phyloP scores from a whole-genome alignment of 92 coral and sea anemone species.

The Palythoa grandis region DNA sequence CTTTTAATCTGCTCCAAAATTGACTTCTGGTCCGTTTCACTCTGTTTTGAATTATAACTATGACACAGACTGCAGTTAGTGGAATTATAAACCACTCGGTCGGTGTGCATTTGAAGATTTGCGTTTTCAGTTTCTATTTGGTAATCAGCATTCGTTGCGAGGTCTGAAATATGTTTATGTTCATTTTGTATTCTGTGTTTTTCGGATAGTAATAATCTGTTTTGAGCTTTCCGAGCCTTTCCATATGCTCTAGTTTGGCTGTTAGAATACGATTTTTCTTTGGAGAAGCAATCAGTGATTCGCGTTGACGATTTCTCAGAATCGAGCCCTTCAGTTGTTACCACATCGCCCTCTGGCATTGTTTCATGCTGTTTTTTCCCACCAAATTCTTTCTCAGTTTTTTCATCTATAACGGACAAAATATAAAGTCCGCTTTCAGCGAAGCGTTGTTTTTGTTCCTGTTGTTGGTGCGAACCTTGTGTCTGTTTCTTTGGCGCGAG shows the following conservation, averaged over 20 bases:
- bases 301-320: no score
- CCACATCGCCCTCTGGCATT: neutral
- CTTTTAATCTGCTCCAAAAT: no score
- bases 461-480: neutral
- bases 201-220: neutral
- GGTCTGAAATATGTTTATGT: neutral
- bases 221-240: neutral
- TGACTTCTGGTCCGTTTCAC: neutral
- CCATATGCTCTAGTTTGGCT: neutral
- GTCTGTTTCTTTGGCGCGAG: neutral
- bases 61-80: neutral
- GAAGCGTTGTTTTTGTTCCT: neutral
- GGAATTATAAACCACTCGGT: neutral
- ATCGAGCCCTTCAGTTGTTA: neutral
- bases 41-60: neutral
- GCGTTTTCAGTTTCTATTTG: neutral
- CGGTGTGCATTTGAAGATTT: neutral
- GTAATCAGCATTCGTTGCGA: slow-evolving; percentile 8
- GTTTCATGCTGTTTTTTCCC: neutral
- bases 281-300: neutral
- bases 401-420: slow-evolving; percentile 18
- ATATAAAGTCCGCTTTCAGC: neutral
- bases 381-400: neutral
- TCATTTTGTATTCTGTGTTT: neutral
- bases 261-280: neutral